phyloP scores from a whole-genome alignment of 1,140 invertebrate genomes.

The Panagrolaimus sp. region DNA sequence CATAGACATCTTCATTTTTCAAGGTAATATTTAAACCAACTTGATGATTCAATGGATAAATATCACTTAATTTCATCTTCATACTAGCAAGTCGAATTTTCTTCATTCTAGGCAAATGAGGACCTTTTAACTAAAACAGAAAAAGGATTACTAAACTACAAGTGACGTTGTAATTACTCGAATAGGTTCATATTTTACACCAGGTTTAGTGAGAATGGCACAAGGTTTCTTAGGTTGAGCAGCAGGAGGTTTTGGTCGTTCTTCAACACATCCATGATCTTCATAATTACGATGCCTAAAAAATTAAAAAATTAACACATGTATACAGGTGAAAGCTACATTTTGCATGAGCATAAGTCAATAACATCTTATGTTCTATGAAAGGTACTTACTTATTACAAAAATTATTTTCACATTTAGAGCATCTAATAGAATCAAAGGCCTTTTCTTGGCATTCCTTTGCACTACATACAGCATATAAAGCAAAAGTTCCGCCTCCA shows the following conservation, averaged over 20 bases:
- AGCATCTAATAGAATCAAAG: background rate
- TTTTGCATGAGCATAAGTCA: background rate
- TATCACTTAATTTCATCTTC: too few relatives aligned
- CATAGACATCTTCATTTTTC: background rate
- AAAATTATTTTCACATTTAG: background rate
- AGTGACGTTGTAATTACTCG: too few relatives aligned
- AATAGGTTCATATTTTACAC: background rate
- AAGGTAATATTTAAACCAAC: too few relatives aligned
- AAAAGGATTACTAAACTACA: too few relatives aligned
- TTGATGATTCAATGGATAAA: too few relatives aligned
- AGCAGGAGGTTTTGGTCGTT: background rate
- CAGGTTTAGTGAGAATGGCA: background rate
- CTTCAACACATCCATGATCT: background rate
- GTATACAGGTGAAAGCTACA: background rate
- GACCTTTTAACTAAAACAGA: too few relatives aligned
- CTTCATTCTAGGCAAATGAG: too few relatives aligned
- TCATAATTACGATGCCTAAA: conserved; percentile 3
- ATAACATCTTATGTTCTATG: background rate
- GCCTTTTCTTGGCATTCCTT: background rate
- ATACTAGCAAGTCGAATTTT: too few relatives aligned
- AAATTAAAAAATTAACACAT: too few relatives aligned
- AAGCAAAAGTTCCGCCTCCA: background rate
- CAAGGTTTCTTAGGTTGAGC: background rate
- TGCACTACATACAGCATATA: conserved; percentile 9
- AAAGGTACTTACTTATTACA: background rate